These are phyloP conservation scores for Drosophila tropicalis DNA, from an alignment of 1,140 invertebrate species.

Conservation along the genomic window DNA sequence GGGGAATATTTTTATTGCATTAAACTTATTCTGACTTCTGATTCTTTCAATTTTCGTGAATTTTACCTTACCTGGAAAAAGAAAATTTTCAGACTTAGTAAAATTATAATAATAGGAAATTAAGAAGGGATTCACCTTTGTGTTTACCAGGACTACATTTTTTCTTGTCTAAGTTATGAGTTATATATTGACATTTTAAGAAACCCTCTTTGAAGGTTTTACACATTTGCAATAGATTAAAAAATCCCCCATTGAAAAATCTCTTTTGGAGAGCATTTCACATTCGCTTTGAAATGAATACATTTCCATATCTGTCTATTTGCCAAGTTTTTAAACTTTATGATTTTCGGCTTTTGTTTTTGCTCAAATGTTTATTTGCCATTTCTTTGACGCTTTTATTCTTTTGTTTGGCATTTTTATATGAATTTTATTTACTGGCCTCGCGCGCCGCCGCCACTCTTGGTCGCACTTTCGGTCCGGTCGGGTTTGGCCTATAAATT, in stretches of 20 bases:
- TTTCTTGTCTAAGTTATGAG: too few species aligned
- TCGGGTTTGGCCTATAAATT: constrained; percentile 64
- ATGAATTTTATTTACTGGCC: constrained; percentile 76
- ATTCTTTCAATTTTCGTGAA: too few species aligned
- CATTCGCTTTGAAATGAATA: not conserved
- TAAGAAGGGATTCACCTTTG: too few species aligned
- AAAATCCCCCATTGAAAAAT: not conserved
- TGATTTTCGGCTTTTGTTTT: constrained; percentile 51
- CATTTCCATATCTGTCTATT: constrained; percentile 24
- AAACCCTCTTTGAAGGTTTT: too few species aligned
- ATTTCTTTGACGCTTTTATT: constrained; percentile 80
- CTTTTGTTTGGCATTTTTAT: constrained; percentile 73
- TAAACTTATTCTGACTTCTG: too few species aligned
- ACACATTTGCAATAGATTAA: too few species aligned
- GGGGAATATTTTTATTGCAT: too few species aligned
- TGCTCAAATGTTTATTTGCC: constrained; percentile 65
- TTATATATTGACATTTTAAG: too few species aligned
- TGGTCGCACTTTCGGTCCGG: constrained; percentile 13
- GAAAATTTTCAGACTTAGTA: too few species aligned
- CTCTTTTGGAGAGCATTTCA: not conserved
- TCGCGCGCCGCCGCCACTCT: constrained; percentile 36
- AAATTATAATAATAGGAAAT: too few species aligned
- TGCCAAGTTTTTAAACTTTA: constrained; percentile 56
- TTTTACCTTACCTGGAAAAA: too few species aligned
- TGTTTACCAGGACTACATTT: too few species aligned